Evolutionary conservation across 2,113 vertebrate species (phyloP).

Genomic region (Suricata suricatta): DNA sequence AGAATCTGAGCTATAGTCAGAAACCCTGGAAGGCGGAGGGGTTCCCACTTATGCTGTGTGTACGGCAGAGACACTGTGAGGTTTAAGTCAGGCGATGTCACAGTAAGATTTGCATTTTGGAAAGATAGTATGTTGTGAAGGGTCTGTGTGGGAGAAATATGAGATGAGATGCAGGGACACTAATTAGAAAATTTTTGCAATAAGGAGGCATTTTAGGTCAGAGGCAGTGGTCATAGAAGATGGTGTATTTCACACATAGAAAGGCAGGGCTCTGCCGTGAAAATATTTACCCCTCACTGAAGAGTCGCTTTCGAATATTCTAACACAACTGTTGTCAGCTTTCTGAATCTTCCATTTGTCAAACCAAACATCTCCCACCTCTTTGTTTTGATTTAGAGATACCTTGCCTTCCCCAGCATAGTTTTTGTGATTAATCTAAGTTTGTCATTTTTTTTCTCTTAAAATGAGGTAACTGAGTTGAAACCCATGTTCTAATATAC

Average conservation of each 20-base stretch:
- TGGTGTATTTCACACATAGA: neutral
- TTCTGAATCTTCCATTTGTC: neutral
- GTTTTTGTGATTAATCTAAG: neutral
- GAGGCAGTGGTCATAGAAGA: neutral
- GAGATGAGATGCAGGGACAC: conserved; percentile 22
- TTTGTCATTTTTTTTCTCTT: conserved; percentile 4
- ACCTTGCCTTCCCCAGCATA: neutral
- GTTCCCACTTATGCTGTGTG: neutral
- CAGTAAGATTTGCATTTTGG: conserved; percentile 1
- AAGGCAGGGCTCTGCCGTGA: neutral
- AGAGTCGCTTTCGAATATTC: neutral
- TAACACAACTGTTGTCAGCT: neutral
- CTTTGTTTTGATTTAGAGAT: neutral
- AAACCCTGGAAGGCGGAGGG: neutral
- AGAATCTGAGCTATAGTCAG: neutral
- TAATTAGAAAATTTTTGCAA: conserved; percentile 59
- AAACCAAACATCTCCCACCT: neutral
- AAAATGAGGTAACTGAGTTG: neutral
- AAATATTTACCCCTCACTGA: neutral
- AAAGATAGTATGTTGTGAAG: conserved; percentile 35
- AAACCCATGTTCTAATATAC: conserved; percentile 3
- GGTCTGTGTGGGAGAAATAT: neutral
- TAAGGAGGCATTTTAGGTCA: conserved; percentile 19
- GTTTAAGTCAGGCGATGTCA: neutral
- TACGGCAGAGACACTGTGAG: neutral